These are phyloP conservation scores for Sterrhoptilus dennistouni DNA, from an alignment of 2,113 vertebrate species.

Conservation along the genomic window DNA sequence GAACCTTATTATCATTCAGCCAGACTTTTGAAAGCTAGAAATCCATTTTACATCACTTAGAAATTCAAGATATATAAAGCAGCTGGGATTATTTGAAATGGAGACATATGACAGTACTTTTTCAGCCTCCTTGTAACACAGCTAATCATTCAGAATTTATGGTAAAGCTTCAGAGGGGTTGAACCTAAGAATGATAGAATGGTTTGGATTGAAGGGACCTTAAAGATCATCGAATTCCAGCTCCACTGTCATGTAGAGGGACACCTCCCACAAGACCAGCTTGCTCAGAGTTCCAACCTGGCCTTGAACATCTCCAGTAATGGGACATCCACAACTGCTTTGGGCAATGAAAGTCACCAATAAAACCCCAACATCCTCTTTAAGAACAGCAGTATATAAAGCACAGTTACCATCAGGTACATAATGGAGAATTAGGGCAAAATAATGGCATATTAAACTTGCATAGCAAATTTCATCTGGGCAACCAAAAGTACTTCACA, in stretches of 20 bases:
- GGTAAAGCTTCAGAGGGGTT: neutral
- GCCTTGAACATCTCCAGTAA: neutral
- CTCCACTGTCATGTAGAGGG: accelerated
- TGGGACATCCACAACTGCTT: neutral
- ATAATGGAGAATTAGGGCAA: neutral
- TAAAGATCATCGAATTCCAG: neutral
- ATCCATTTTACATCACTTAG: neutral
- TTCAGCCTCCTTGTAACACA: neutral
- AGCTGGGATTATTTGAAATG: neutral
- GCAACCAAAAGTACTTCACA: neutral
- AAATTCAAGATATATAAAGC: neutral
- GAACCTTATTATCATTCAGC: neutral
- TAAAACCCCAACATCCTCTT: neutral
- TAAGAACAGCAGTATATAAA: neutral
- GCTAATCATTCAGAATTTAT: neutral
- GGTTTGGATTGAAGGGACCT: neutral
- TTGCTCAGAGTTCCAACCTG: neutral
- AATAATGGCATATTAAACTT: neutral
- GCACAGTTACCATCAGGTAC: neutral
- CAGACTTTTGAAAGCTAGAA: neutral
- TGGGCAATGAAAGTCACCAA: neutral
- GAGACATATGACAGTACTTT: neutral
- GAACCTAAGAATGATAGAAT: neutral
- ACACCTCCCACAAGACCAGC: neutral
- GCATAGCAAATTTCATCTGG: neutral